A percentile compares a stretch with the other conserved stretches of the same genome.
phyloP scores from a whole-genome alignment of 2,797 vertebrate genomes.

The Nannoperca australis region DNA sequence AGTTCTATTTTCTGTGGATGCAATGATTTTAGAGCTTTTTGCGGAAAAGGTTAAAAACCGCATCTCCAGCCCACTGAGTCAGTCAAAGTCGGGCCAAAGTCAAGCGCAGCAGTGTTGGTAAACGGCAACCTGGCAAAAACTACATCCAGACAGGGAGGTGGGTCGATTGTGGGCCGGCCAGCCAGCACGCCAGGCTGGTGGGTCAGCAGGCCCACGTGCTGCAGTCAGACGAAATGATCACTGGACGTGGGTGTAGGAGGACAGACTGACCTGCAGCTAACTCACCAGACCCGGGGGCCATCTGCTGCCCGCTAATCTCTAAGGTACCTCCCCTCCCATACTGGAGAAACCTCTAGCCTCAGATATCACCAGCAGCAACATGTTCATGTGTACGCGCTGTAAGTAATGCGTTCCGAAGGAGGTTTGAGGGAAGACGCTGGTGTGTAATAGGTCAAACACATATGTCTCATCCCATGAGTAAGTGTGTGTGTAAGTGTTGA shows the following conservation, averaged over 20 bases:
- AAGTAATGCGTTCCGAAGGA: constrained; percentile 34
- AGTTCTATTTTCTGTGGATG: neutral
- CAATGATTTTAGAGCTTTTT: constrained; percentile 27
- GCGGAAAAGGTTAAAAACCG: constrained; percentile 33
- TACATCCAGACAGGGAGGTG: constrained; percentile 41
- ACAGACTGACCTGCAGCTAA: constrained; percentile 53
- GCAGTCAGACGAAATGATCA: constrained; percentile 44
- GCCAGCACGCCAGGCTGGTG: constrained; percentile 26
- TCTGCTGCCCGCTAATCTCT: constrained; percentile 51
- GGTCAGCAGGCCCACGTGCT: constrained; percentile 38
- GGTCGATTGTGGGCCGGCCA: constrained; percentile 31
- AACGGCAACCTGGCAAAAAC: constrained; percentile 47
- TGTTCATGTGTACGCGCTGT: constrained; percentile 23
- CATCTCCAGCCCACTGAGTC: constrained; percentile 43
- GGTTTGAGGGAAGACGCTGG: constrained; percentile 36
- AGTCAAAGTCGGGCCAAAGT: constrained; percentile 78
- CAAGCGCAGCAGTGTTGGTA: constrained; percentile 49
- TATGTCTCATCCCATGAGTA: constrained; percentile 33
- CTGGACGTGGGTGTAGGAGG: constrained; percentile 29
- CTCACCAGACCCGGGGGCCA: constrained; percentile 43
- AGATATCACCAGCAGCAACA: constrained; percentile 26
- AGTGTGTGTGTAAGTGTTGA: constrained; percentile 30
- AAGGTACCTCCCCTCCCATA: constrained; percentile 24
- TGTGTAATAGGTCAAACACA: constrained; percentile 63
- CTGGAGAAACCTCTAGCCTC: constrained; percentile 21